Evolutionary conservation across 30 jellyfish, hydroid and myxozoan species (phyloP).

Genomic region (Thelohanellus kitauei): DNA sequence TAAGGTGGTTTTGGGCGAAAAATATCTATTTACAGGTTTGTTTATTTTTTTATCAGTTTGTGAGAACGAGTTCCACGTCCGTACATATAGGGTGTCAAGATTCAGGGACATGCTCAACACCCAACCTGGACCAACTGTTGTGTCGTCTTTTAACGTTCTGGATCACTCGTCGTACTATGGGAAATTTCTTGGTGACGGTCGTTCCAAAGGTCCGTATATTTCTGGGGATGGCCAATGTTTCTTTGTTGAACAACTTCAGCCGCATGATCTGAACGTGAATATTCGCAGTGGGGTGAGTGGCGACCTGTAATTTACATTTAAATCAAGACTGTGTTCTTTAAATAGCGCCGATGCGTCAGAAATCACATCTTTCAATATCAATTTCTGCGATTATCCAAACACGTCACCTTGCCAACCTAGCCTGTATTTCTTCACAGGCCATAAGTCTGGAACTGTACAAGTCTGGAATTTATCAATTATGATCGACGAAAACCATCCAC

Average conservation of each 20-base stretch:
- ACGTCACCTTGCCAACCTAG: conserved; percentile 93
- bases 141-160: conserved; percentile 60
- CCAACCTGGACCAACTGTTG: conserved; percentile 96
- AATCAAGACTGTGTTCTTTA: conserved; percentile 38
- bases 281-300: not conserved
- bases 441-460: conserved; percentile 62
- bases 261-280: conserved; percentile 1
- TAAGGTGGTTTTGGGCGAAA: conserved; percentile 53
- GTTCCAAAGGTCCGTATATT: no score
- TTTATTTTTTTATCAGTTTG: conserved; percentile 18
- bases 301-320: not conserved
- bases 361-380: conserved; percentile 45
- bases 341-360: conserved; percentile 69
- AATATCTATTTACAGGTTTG: conserved; percentile 58
- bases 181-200: no score
- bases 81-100: conserved; percentile 87
- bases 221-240: conserved; percentile 77
- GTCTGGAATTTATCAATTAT: no score
- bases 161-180: no score
- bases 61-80: conserved; percentile 58
- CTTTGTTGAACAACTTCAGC: conserved; percentile 77
- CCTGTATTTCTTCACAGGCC: conserved; percentile 76
- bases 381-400: conserved; percentile 83
- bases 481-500: no score
- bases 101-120: conserved; percentile 86